Percentiles rank a stretch among this genome's conserved stretches.
These are phyloP conservation scores for Toxotes jaculatrix DNA, from an alignment of 2,113 vertebrate genomes.

Conservation along the genomic window DNA sequence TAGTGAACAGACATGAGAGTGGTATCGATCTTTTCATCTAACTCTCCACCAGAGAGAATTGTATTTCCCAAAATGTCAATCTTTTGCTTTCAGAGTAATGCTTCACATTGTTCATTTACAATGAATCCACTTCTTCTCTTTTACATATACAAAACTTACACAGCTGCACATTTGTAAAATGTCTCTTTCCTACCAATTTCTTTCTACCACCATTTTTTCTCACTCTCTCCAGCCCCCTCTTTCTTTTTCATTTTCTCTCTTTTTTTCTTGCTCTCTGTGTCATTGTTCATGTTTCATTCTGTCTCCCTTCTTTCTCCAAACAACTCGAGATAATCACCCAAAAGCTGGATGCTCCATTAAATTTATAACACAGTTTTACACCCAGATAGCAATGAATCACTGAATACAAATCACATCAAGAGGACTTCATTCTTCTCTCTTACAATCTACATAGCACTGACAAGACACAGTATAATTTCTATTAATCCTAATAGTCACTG, in stretches of 20 bases:
- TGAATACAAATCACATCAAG: constrained; percentile 44
- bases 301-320: constrained; percentile 31
- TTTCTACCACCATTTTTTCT: background rate
- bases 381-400: constrained; percentile 36
- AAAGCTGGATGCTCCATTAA: constrained; percentile 55
- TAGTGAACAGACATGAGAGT: background rate
- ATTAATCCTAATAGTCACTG: constrained; percentile 41
- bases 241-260: background rate
- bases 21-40: background rate
- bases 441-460: constrained; percentile 15
- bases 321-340: constrained; percentile 47
- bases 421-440: constrained; percentile 42
- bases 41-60: background rate
- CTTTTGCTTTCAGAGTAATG: background rate
- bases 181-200: background rate
- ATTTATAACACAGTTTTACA: constrained; percentile 44
- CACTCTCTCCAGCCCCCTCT: background rate
- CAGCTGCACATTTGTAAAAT: background rate
- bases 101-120: background rate
- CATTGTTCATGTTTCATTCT: constrained; percentile 10
- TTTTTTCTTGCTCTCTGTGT: background rate
- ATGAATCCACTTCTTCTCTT: background rate
- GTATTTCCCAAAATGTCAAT: background rate
- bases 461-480: constrained; percentile 41
- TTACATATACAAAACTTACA: background rate